Evolutionary conservation across 2,797 vertebrate genomes (phyloP).

Genomic region (Glyptemys insculpta): DNA sequence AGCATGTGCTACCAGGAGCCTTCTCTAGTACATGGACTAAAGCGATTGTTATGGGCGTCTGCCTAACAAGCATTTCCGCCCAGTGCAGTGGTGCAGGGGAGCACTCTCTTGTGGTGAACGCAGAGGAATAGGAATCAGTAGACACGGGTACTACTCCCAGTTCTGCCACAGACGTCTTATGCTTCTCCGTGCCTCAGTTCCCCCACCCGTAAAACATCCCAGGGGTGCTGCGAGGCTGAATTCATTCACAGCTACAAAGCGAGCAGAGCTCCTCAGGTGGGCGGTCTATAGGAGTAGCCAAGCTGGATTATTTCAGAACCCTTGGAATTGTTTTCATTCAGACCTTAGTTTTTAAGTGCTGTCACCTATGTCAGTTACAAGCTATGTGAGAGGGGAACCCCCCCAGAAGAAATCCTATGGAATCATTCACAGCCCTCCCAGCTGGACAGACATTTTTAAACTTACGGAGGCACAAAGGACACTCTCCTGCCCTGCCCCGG

Average conservation of each 20-base stretch:
- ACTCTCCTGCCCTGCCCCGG: background rate
- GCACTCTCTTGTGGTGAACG: constrained; percentile 46
- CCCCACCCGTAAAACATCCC: constrained; percentile 69
- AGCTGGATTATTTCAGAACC: constrained; percentile 24
- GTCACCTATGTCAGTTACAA: constrained; percentile 73
- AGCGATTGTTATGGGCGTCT: too few relatives aligned
- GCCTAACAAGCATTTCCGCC: too few relatives aligned
- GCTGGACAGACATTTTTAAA: constrained; percentile 18
- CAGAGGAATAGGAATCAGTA: constrained; percentile 19
- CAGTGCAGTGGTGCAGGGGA: background rate
- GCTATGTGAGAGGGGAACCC: constrained; percentile 58
- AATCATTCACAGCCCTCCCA: constrained; percentile 50
- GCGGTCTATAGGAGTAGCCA: constrained; percentile 46
- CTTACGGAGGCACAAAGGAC: constrained; percentile 47
- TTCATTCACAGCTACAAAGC: constrained; percentile 21
- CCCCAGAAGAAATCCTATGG: constrained; percentile 66
- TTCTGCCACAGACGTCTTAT: constrained; percentile 52
- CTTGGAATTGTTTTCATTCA: constrained; percentile 38
- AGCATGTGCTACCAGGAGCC: too few relatives aligned
- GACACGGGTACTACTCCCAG: constrained; percentile 41
- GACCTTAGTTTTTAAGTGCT: constrained; percentile 63
- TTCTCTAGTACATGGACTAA: too few relatives aligned
- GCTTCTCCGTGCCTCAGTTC: constrained; percentile 72
- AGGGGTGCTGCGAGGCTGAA: constrained; percentile 59
- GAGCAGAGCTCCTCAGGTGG: constrained; percentile 39